Percentiles rank a stretch among this genome's conserved stretches.
These are phyloP conservation scores for Helleia helle DNA, from an alignment of 2,888 invertebrate genomes.

Conservation along the genomic window DNA sequence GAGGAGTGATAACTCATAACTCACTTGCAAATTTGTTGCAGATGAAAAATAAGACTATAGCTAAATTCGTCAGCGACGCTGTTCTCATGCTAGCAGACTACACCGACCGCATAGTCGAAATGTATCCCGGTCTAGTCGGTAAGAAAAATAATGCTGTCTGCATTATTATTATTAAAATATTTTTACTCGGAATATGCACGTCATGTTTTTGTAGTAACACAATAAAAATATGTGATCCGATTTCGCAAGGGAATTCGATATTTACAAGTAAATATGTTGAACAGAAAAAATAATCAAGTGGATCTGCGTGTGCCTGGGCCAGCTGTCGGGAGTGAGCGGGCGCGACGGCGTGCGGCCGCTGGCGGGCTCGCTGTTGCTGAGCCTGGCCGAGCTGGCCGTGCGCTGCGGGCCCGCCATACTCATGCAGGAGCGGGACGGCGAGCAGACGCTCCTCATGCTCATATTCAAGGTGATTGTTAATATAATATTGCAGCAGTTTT, in stretches of 20 bases:
- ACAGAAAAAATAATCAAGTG: conserved; percentile 73
- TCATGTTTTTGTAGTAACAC: too few relatives aligned
- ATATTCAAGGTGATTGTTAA: conserved; percentile 77
- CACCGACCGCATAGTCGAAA: conserved; percentile 78
- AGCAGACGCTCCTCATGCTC: conserved; percentile 72
- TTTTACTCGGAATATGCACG: too few relatives aligned
- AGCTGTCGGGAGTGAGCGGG: conserved; percentile 64
- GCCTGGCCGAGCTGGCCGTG: conserved; percentile 96
- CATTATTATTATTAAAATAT: too few relatives aligned
- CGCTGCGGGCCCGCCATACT: conserved; percentile 80
- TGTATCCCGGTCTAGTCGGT: conserved; percentile 82
- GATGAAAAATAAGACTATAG: conserved; percentile 87
- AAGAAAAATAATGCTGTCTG: too few relatives aligned
- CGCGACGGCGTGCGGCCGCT: conserved; percentile 79
- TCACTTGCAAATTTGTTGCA: conserved; percentile 48
- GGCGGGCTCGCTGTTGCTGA: conserved; percentile 87
- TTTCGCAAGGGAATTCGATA: conserved; percentile 21
- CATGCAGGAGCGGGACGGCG: conserved; percentile 65
- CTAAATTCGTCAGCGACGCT: conserved; percentile 88
- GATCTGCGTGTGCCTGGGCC: conserved; percentile 66
- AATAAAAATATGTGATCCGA: too few relatives aligned
- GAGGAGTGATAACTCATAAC: too few relatives aligned
- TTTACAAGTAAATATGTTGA: background rate
- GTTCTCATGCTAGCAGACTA: conserved; percentile 86
- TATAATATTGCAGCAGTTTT: background rate